Percentiles rank a stretch among this genome's conserved stretches.
phyloP scores from a whole-genome alignment of 2,888 invertebrate genomes.

The Linnaemya vulpina region DNA sequence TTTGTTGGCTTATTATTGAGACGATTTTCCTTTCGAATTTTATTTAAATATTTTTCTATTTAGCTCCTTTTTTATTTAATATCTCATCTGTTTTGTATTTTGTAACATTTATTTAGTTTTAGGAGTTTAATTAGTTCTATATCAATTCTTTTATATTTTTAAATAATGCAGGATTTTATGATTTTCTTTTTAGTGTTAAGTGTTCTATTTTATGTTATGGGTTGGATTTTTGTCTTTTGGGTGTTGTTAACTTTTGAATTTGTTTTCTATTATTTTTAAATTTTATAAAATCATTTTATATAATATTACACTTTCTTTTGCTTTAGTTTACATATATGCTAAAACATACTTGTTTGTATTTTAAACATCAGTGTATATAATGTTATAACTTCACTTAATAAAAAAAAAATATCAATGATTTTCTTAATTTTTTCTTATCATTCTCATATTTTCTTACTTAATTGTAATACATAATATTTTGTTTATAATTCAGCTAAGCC shows the following conservation, averaged over 20 bases:
- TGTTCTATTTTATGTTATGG: conserved; percentile 74
- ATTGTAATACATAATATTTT: conserved; percentile 42
- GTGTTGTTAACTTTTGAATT: conserved; percentile 81
- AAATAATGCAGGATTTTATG: conserved; percentile 60
- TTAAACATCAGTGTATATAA: conserved; percentile 48
- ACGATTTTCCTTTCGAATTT: conserved; percentile 59
- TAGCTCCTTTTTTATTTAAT: conserved; percentile 57
- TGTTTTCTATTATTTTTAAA: conserved; percentile 63
- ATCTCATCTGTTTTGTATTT: conserved; percentile 49
- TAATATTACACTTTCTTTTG: conserved; percentile 14
- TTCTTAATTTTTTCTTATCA: conserved; percentile 44
- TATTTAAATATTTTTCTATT: conserved; percentile 57
- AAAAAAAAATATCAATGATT: conserved; percentile 38
- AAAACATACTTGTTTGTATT: conserved; percentile 57
- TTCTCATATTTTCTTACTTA: conserved; percentile 58
- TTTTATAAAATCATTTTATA: conserved; percentile 65
- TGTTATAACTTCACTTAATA: conserved; percentile 49
- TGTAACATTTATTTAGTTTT: conserved; percentile 62
- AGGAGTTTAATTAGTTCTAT: conserved; percentile 50
- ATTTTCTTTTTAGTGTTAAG: conserved; percentile 71
- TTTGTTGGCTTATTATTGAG: conserved; percentile 53
- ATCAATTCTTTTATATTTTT: conserved; percentile 67
- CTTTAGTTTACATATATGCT: conserved; percentile 45
- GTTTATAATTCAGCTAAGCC: conserved; percentile 55
- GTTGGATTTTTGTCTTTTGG: conserved; percentile 68